These are phyloP conservation scores for Stichopus horrens DNA, from an alignment of 53 echinoderm and acorn worm species.

Conservation along the genomic window DNA sequence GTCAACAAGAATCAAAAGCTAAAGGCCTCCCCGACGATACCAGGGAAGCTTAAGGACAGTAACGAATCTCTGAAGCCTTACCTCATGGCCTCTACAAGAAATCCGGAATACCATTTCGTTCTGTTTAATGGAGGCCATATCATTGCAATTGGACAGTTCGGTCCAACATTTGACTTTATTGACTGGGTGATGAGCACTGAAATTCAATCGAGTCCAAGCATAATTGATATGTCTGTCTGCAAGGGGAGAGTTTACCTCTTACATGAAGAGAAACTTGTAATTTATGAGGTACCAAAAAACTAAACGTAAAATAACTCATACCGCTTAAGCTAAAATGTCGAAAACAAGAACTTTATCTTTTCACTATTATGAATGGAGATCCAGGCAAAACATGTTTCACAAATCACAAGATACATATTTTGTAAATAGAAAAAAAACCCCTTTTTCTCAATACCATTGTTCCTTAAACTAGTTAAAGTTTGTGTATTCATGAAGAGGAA, in stretches of 20 bases:
- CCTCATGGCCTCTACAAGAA: background rate
- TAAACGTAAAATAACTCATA: too few species aligned
- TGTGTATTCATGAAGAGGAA: too few species aligned
- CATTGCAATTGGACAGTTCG: background rate
- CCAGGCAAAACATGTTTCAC: too few species aligned
- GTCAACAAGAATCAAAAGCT: background rate
- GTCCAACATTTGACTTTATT: background rate
- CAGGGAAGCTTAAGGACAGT: background rate
- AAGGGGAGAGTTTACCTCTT: background rate
- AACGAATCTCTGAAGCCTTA: background rate
- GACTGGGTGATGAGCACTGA: background rate
- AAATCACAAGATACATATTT: too few species aligned
- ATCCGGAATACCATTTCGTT: background rate
- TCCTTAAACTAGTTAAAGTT: too few species aligned
- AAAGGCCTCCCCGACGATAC: background rate
- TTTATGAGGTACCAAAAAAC: background rate
- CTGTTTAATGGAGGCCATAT: background rate
- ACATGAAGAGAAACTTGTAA: background rate
- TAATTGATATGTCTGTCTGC: background rate
- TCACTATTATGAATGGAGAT: too few species aligned
- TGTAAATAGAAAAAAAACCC: too few species aligned
- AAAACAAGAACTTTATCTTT: too few species aligned
- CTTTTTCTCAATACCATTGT: too few species aligned
- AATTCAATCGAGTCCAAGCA: background rate
- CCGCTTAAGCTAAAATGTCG: too few species aligned